Base-by-base conservation (phyloP, 2,888 invertebrate species). In the Enchytraeus crypticus region DNA sequence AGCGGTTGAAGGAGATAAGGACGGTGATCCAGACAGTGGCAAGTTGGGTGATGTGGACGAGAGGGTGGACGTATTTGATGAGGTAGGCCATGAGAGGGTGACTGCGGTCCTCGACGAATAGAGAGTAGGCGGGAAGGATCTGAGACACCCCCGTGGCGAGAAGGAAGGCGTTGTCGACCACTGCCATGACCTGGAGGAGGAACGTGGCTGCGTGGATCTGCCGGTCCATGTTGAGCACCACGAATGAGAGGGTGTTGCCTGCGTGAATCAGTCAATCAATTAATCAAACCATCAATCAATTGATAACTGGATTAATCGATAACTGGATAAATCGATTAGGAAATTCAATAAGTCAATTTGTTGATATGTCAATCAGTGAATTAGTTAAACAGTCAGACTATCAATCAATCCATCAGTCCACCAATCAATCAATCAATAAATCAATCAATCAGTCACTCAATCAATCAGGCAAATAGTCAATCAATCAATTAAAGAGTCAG, bases 11-110 rank as follows among this genome's bases (percentile, higher is more conserved):
- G 8, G 69, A 65, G 38, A 69, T 64, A 32, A 69, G 67, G 18
- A 69, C 69, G 0, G 68, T 69, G 51, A 69, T 66, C 69, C 68
- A 69, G n/a, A 69, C 64, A 2, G 69, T 69, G 21, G 45, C 59
- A 33, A 69, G 53, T 61, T 69, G 69, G 1, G 69, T 64, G 47
- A 65, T 61, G 60, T 69, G 63, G 33, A 67, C 69, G n/a, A 69
- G 56, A 1, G 69, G 69, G 62, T 62, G 66, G 29, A 64, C 49
- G 53, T 58, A 59, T 23, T 63, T 61, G 33, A 34, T 32, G 21
- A 62, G 54, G 53, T 60, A 65, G 21, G 64, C 57, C 54, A n/a
- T 23, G 21, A 60, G 33, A 2, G 57, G 54, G 43, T 64, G 45
- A 33, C 60, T 29, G n/a, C 34, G 21, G 18, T 46, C 18, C 29